Conservation (phyloP, 2,113 vertebrate species). For the Rhynchomys soricoides region DNA sequence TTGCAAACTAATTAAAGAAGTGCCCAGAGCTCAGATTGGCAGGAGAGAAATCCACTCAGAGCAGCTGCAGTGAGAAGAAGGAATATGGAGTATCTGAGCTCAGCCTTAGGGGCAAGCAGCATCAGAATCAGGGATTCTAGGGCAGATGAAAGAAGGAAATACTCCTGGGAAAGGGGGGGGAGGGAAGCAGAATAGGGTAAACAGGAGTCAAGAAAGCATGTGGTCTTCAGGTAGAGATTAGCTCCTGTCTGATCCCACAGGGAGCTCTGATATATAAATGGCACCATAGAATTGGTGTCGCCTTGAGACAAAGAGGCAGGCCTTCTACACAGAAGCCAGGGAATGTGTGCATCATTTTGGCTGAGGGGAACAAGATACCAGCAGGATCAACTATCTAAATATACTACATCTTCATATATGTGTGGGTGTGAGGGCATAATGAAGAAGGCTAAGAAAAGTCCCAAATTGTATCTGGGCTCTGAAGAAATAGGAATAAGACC, state of each 20-base stretch:
- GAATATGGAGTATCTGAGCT: background rate
- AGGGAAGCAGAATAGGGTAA: background rate
- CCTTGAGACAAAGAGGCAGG: background rate
- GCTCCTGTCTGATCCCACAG: background rate
- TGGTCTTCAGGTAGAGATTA: background rate
- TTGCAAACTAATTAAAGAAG: background rate
- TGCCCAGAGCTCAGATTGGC: background rate
- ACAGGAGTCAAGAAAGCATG: background rate
- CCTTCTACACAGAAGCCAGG: background rate
- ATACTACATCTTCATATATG: background rate
- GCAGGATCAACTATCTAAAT: background rate
- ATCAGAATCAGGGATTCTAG: background rate
- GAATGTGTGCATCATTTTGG: background rate
- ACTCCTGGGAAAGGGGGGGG: background rate
- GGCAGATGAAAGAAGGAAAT: background rate
- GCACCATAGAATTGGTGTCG: background rate
- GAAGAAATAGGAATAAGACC: background rate
- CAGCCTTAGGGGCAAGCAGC: constrained; percentile 10
- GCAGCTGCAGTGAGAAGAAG: background rate
- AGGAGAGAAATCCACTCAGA: background rate
- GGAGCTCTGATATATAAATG: background rate
- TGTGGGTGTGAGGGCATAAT: background rate
- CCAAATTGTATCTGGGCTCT: background rate
- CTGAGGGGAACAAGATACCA: background rate
- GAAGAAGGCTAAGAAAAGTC: background rate